These are phyloP conservation scores for Drosophila rellima DNA, from an alignment of 2,888 invertebrate species.

Conservation along the genomic window DNA sequence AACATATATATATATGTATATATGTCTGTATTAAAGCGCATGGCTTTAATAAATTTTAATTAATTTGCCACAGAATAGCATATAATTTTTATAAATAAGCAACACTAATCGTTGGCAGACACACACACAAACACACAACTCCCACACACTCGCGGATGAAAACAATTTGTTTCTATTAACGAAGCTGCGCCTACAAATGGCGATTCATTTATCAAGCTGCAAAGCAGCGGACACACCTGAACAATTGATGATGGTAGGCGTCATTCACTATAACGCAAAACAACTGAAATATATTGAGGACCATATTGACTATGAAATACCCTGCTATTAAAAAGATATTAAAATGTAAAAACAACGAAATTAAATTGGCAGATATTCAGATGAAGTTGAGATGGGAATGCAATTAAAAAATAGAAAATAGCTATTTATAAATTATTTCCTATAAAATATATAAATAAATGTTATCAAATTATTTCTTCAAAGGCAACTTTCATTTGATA, in stretches of 20 bases:
- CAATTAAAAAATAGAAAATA: neutral
- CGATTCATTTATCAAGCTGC: constrained; percentile 74
- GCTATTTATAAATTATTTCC: neutral
- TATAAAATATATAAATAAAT: no score
- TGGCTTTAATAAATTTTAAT: constrained; percentile 73
- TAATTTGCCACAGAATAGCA: constrained; percentile 57
- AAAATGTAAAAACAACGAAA: neutral
- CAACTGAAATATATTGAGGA: neutral
- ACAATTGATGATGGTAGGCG: constrained; percentile 69
- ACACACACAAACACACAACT: constrained; percentile 14
- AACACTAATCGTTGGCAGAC: constrained; percentile 67
- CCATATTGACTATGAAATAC: constrained; percentile 13
- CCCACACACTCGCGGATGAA: constrained; percentile 35
- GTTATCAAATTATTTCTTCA: neutral
- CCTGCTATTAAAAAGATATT: constrained; percentile 12
- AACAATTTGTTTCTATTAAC: constrained; percentile 80
- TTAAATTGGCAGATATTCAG: neutral
- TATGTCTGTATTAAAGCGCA: constrained; percentile 5
- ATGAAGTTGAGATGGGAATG: neutral
- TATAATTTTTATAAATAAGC: constrained; percentile 76
- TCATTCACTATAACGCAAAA: constrained; percentile 37
- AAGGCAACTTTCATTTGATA: neutral
- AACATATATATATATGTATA: neutral
- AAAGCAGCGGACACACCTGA: constrained; percentile 65
- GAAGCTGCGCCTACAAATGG: constrained; percentile 78